A percentile compares a stretch with the other conserved stretches of the same genome.
These are phyloP conservation scores for Nettapus auritus DNA, from an alignment of 2,113 vertebrate species.

Conservation along the genomic window DNA sequence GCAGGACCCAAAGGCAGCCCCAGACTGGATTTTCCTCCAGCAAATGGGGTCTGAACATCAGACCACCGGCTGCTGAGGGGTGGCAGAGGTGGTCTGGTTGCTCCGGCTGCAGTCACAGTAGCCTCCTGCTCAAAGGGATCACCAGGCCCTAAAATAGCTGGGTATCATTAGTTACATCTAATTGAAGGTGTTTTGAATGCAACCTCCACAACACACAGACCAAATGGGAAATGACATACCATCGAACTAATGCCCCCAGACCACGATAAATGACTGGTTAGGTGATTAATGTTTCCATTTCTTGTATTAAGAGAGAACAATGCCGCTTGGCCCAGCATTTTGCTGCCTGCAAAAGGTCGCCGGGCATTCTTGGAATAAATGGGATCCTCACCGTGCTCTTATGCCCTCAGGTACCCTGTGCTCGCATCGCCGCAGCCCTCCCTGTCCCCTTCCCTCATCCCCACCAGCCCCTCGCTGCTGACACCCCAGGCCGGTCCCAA, in stretches of 20 bases:
- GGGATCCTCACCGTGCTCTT: neutral
- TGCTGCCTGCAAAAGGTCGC: constrained; percentile 25
- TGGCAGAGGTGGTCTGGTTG: accelerated
- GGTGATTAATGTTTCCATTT: constrained; percentile 68
- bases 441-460: neutral
- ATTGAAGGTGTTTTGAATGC: constrained; percentile 62
- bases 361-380: neutral
- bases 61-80: accelerated
- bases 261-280: constrained; percentile 61
- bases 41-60: accelerated
- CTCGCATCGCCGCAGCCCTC: neutral
- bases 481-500: neutral
- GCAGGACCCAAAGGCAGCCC: accelerated
- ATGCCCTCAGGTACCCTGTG: accelerated
- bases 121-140: neutral
- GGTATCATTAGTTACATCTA: constrained; percentile 55
- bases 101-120: accelerated
- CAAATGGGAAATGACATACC: constrained; percentile 72
- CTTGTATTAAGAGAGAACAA: constrained; percentile 58
- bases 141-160: constrained; percentile 47
- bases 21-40: no score
- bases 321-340: neutral
- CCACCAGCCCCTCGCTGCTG: neutral
- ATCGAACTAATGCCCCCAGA: constrained; percentile 61
- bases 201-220: constrained; percentile 57